phyloP scores from a whole-genome alignment of 2,113 vertebrate genomes.

The Oriolus oriolus region DNA sequence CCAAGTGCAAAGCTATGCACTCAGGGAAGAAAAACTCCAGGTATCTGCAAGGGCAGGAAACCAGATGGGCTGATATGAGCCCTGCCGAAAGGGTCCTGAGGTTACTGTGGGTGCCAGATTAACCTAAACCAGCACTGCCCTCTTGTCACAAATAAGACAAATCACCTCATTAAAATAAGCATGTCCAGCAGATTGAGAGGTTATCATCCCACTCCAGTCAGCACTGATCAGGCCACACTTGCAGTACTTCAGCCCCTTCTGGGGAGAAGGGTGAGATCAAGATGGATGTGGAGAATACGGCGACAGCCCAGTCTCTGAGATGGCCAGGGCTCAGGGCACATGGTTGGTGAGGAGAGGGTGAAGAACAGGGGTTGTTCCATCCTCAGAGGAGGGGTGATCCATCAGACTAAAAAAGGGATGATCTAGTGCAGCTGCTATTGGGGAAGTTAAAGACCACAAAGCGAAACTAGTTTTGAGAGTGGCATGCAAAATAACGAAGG shows the following conservation, averaged over 20 bases:
- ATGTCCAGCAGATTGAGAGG: background rate
- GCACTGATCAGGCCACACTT: background rate
- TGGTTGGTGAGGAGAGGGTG: background rate
- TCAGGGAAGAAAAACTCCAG: background rate
- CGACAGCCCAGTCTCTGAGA: background rate
- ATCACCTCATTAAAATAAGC: background rate
- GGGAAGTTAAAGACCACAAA: fast-evolving
- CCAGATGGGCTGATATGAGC: background rate
- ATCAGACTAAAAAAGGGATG: background rate
- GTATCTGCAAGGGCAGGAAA: background rate
- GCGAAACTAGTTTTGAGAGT: background rate
- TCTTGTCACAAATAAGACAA: background rate
- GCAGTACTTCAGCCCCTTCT: background rate
- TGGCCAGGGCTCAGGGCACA: background rate
- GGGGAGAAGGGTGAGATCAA: background rate
- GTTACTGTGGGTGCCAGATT: background rate
- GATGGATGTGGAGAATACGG: background rate
- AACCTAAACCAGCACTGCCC: background rate
- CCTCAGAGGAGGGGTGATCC: background rate
- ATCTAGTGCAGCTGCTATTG: background rate
- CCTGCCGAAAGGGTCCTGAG: background rate
- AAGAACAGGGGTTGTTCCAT: background rate
- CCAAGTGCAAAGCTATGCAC: background rate
- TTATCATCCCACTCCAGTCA: background rate
- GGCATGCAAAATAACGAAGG: background rate